These are phyloP conservation scores for Rhodinocichla rosea DNA, from an alignment of 2,113 vertebrate genomes.

Conservation along the genomic window DNA sequence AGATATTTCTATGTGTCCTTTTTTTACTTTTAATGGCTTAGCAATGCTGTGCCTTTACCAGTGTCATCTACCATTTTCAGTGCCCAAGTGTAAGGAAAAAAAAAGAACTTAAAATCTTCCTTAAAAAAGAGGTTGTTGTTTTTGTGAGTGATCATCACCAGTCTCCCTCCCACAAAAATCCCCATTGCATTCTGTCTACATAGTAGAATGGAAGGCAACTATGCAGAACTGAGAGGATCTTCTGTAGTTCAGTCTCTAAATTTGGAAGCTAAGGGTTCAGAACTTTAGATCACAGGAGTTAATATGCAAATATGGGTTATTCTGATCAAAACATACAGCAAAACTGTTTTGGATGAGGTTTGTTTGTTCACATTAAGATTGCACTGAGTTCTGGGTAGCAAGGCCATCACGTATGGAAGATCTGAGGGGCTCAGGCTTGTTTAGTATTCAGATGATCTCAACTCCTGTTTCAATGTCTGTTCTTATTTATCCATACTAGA, in stretches of 20 bases:
- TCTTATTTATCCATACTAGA: neutral
- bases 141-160: neutral
- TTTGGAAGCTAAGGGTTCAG: neutral
- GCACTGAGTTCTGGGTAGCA: neutral
- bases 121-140: neutral
- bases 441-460: neutral
- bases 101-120: neutral
- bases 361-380: neutral
- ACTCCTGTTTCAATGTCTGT: neutral
- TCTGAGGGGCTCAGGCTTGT: neutral
- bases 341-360: neutral
- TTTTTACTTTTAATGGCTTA: neutral
- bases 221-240: neutral
- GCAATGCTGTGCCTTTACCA: neutral
- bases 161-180: neutral
- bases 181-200: neutral
- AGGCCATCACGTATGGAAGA: neutral
- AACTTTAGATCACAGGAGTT: neutral
- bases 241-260: neutral
- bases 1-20: neutral
- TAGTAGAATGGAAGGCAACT: neutral
- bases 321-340: neutral
- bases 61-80: neutral
- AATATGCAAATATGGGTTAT: neutral
- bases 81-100: neutral